Conservation (phyloP, 1,140 invertebrate genomes). For the Trichonephila inaurata region DNA sequence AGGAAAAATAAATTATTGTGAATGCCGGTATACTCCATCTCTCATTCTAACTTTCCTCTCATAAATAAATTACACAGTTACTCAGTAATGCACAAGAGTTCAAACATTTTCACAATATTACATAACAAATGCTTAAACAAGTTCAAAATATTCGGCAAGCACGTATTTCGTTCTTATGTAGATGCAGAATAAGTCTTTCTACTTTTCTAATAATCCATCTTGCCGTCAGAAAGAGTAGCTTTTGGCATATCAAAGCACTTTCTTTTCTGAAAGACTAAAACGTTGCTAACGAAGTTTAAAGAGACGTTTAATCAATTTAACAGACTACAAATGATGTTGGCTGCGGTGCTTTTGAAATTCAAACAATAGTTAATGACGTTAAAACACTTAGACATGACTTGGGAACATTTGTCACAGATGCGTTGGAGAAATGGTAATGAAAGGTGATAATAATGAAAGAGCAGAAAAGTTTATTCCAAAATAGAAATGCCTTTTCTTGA, state of each 20-base stretch:
- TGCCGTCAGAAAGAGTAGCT: background rate
- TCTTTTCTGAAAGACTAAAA: background rate
- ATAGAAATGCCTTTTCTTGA: background rate
- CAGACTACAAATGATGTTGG: conserved; percentile 25
- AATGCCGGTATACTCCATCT: no score
- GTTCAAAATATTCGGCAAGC: background rate
- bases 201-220: background rate
- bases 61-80: no score
- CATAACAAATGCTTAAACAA: background rate
- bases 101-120: background rate
- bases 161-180: background rate
- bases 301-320: conserved; percentile 50
- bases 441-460: background rate
- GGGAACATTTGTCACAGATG: background rate
- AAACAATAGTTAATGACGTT: conserved; percentile 48
- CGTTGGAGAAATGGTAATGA: background rate
- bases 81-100: no score
- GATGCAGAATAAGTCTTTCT: background rate
- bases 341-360: conserved; percentile 25
- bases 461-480: background rate
- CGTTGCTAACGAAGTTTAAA: conserved; percentile 37
- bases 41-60: no score
- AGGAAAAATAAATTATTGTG: no score
- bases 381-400: conserved; percentile 15
- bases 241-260: background rate